Base-by-base conservation (phyloP, 2,888 invertebrate species). In the Nudaria mundana region DNA sequence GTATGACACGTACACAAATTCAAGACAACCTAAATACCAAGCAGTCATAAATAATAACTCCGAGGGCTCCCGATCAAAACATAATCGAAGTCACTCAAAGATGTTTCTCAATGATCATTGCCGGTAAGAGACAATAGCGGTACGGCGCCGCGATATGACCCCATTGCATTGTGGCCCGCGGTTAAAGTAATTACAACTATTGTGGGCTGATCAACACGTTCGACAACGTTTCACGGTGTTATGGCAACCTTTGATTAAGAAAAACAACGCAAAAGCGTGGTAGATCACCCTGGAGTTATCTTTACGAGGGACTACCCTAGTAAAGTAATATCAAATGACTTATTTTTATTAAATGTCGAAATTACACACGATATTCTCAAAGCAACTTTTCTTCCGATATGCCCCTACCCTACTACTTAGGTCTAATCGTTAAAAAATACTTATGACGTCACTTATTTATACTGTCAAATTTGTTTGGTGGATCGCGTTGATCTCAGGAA, bases 181-280 rank as follows among this genome's bases (percentile, higher is more conserved):
- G 63, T 63, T 54, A 44, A 52, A 45, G 37, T 63, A 59, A 63
- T 63, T 63, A 60, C 49, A 49, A 51, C 51, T 26, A 52, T 41
- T 46, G 58, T 44, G 24, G n/a, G 46, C 46, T 37, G 44, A 30
- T 39, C 41, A 36, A 47, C 50, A 57, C 48, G 44, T 49, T 44
- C 37, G 24, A 23, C 25, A 44, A 43, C 44, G 32, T 46, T 46
- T 44, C 39, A 36, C 46, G 37, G 13, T 22, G 14, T 32, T 38
- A 38, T 39, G 28, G 22, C 28, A 33, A 32, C 7, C 13, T 31
- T 25, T 14, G 23, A 30, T 23, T n/a, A n/a, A n/a, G n/a, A n/a
- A n/a, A n/a, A n/a, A n/a, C n/a, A n/a, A n/a, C n/a, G n/a, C n/a
- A n/a, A n/a, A n/a, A n/a, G n/a, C n/a, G n/a, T n/a, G n/a, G n/a